Evolutionary conservation across 2,113 vertebrate genomes (phyloP).

Genomic region (Odobenus rosmarus): DNA sequence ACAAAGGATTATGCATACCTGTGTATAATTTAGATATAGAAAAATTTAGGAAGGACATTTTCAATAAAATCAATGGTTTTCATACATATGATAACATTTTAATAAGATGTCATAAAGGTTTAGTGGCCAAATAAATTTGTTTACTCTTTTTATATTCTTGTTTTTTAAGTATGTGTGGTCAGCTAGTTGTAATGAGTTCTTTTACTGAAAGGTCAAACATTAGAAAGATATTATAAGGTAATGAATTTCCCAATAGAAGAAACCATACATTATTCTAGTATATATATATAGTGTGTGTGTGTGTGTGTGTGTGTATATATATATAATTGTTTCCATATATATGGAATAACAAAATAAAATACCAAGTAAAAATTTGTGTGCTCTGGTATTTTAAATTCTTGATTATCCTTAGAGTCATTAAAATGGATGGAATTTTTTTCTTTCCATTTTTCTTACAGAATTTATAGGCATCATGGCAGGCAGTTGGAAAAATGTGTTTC

Average conservation of each 20-base stretch:
- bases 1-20: not conserved
- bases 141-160: not conserved
- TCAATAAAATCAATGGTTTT: slow-evolving; percentile 19
- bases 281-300: no score
- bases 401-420: not conserved
- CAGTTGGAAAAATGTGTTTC: not conserved
- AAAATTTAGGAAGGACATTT: not conserved
- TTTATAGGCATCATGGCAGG: not conserved
- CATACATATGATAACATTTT: slow-evolving; percentile 20
- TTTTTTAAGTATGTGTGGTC: not conserved
- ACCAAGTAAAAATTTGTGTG: not conserved
- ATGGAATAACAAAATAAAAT: not conserved
- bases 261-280: not conserved
- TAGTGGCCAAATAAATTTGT: not conserved
- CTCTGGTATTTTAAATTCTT: not conserved
- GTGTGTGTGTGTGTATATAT: not conserved
- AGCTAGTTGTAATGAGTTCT: not conserved
- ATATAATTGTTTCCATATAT: not conserved
- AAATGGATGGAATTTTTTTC: not conserved
- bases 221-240: not conserved
- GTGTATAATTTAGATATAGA: not conserved
- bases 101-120: not conserved
- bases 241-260: slow-evolving; percentile 11
- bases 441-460: not conserved
- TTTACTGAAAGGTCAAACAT: not conserved